Conservation (phyloP, 2,888 invertebrate genomes). For the Tethea ocularis region DNA sequence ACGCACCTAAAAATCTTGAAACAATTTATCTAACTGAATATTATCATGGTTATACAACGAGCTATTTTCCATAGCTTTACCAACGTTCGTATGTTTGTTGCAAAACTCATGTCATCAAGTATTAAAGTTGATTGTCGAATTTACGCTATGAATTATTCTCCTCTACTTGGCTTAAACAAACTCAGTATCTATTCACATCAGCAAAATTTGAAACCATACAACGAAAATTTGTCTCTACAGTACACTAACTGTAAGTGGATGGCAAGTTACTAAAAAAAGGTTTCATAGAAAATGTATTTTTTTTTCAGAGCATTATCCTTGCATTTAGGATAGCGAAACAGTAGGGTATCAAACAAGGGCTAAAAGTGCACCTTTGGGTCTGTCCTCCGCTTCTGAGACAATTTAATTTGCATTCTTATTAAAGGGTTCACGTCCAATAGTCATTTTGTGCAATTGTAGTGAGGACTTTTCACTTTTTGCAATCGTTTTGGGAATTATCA, state of each 20-base stretch:
- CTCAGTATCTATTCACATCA: background rate
- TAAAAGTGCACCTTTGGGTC: constrained; percentile 54
- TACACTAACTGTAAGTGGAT: constrained; percentile 21
- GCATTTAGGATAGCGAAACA: constrained; percentile 34
- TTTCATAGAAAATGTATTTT: constrained; percentile 34
- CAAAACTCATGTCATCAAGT: no score
- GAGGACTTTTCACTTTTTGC: background rate
- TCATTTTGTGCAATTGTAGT: constrained; percentile 36
- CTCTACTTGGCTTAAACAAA: background rate
- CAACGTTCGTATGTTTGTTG: no score
- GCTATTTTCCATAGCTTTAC: no score
- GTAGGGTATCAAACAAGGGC: constrained; percentile 39
- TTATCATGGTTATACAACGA: no score
- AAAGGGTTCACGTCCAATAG: constrained; percentile 50
- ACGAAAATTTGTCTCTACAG: constrained; percentile 21
- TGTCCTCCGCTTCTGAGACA: constrained; percentile 43
- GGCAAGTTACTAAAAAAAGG: constrained; percentile 30
- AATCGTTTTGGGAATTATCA: background rate
- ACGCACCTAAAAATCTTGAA: no score
- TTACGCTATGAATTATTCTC: background rate
- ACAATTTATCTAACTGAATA: no score
- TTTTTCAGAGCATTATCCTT: constrained; percentile 38
- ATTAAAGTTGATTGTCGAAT: no score
- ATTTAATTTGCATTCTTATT: constrained; percentile 65
- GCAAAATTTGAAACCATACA: constrained; percentile 22